Evolutionary conservation across 2,113 vertebrate species (phyloP).

Genomic region (Sinocyclocheilus rhinocerous): DNA sequence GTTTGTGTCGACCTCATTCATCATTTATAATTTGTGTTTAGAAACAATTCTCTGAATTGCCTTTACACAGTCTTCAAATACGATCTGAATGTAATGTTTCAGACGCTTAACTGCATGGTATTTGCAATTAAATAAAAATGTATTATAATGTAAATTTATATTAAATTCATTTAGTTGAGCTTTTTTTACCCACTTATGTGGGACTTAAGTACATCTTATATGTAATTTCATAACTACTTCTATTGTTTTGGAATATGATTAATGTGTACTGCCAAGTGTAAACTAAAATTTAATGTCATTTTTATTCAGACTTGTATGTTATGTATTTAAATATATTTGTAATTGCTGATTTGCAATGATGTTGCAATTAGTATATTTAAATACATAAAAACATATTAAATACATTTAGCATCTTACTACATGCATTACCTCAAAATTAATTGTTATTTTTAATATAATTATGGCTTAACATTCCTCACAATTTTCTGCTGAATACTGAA

Average conservation of each 20-base stretch:
- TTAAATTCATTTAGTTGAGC: no score
- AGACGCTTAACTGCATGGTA: no score
- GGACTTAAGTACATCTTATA: background rate
- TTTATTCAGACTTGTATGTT: background rate
- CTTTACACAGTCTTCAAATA: no score
- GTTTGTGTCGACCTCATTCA: slow-evolving; percentile 3
- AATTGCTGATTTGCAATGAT: background rate
- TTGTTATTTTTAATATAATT: background rate
- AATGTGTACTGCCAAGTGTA: background rate
- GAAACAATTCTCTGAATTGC: no score
- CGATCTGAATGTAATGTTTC: background rate
- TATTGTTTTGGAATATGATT: background rate
- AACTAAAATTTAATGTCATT: background rate
- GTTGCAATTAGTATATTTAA: background rate
- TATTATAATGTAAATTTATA: background rate
- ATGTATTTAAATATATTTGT: background rate
- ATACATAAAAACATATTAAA: background rate
- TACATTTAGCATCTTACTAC: background rate
- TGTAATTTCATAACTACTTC: background rate
- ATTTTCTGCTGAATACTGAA: background rate
- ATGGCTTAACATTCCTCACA: background rate
- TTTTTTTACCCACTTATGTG: background rate
- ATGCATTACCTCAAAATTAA: background rate
- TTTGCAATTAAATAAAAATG: background rate
- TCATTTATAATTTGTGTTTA: background rate